Conservation (phyloP, 2,113 vertebrate species). For the Eleginops maclovinus region DNA sequence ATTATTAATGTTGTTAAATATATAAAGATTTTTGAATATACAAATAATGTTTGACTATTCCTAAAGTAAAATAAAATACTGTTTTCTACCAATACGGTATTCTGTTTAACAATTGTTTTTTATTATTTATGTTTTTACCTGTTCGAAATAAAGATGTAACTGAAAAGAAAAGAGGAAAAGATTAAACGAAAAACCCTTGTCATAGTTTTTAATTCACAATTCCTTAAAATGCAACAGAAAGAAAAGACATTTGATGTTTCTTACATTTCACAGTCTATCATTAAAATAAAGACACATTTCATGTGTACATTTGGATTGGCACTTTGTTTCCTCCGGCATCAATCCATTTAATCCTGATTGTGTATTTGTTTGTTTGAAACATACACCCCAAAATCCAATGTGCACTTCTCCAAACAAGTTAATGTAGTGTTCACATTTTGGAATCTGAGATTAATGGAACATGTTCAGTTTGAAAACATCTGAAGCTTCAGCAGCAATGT, state of each 20-base stretch:
- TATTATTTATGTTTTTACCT: too few relatives aligned
- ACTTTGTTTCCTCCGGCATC: conserved; percentile 2
- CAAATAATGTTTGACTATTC: too few relatives aligned
- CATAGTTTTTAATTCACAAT: conserved; percentile 58
- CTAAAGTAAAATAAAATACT: too few relatives aligned
- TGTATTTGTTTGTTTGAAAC: neutral
- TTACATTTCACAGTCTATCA: conserved; percentile 41
- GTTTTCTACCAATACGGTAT: too few relatives aligned
- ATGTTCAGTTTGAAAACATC: neutral
- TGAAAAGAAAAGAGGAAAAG: too few relatives aligned
- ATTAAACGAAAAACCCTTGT: too few relatives aligned
- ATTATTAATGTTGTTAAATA: too few relatives aligned
- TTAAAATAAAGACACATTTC: conserved; percentile 7
- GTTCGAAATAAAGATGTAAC: too few relatives aligned
- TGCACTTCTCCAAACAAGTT: neutral
- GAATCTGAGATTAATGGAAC: neutral
- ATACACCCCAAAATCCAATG: neutral
- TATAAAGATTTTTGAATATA: too few relatives aligned
- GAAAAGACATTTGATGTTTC: conserved; percentile 8
- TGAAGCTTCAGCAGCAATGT: conserved; percentile 11
- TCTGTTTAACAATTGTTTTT: too few relatives aligned
- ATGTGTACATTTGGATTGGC: neutral
- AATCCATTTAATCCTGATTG: neutral
- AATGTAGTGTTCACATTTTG: neutral
- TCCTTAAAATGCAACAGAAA: conserved; percentile 33